Conservation (phyloP, 2,797 vertebrate species). For the Chromobotia macracanthus region DNA sequence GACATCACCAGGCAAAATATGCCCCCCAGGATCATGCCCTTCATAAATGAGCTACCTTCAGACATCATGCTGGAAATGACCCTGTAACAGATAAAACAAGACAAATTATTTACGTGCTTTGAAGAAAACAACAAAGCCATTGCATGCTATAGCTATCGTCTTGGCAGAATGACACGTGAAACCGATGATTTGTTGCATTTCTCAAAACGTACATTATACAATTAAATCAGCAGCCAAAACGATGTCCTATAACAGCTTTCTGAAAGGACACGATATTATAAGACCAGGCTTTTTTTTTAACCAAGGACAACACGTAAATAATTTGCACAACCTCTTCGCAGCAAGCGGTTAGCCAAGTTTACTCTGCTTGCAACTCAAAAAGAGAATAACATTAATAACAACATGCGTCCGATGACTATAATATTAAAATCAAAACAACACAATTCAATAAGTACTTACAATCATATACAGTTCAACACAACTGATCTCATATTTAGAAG, state of each 20-base stretch:
- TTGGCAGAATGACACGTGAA: too few relatives aligned
- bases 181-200: too few relatives aligned
- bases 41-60: constrained; percentile 89
- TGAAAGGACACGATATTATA: neutral
- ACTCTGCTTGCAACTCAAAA: neutral
- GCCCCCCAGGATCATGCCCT: constrained; percentile 88
- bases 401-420: neutral
- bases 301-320: too few relatives aligned
- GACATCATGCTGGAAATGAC: constrained; percentile 79
- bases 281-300: neutral
- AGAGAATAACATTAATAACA: neutral
- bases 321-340: neutral
- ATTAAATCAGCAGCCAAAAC: neutral
- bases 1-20: constrained; percentile 87
- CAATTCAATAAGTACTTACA: neutral
- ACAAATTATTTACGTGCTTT: too few relatives aligned
- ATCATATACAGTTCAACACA: constrained; percentile 17
- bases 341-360: neutral
- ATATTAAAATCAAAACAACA: neutral
- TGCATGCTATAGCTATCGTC: too few relatives aligned
- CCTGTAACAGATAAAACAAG: constrained; percentile 49
- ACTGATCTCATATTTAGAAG: neutral
- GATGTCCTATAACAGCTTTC: neutral
- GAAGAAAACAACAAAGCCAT: too few relatives aligned
- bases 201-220: too few relatives aligned